Percentiles rank a stretch among this genome's conserved stretches.
phyloP scores from a whole-genome alignment of 2,888 invertebrate species.

The Erpobdella octoculata region DNA sequence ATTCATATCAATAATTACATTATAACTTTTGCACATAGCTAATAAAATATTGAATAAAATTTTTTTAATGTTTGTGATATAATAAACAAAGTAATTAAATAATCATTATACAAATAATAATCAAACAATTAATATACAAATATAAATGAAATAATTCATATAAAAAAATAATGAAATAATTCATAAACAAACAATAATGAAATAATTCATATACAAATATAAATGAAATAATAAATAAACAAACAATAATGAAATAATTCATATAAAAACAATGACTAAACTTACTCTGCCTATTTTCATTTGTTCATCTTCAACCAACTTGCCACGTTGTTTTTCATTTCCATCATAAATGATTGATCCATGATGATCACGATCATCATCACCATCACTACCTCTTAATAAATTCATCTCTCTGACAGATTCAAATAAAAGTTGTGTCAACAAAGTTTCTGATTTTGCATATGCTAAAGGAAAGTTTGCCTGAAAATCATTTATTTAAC shows the following conservation, averaged over 20 bases:
- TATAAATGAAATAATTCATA: too few relatives aligned
- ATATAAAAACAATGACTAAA: not conserved
- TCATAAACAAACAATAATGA: not conserved
- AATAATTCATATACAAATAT: not conserved
- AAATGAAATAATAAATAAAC: not conserved
- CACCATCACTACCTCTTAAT: not conserved
- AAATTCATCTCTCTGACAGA: not conserved
- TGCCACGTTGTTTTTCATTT: not conserved
- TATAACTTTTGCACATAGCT: not conserved
- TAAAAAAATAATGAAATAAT: too few relatives aligned
- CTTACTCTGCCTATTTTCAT: constrained; percentile 18
- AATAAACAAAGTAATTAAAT: too few relatives aligned
- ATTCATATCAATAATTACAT: not conserved
- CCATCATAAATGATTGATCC: not conserved
- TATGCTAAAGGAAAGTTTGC: not conserved
- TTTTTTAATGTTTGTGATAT: too few relatives aligned
- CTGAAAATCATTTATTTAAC: not conserved
- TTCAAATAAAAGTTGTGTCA: not conserved
- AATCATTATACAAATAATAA: too few relatives aligned
- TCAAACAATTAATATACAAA: too few relatives aligned
- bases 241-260: not conserved
- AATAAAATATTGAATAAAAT: not conserved
- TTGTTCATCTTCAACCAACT: constrained; percentile 8
- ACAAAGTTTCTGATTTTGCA: not conserved
- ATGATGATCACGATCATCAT: not conserved